phyloP scores from a whole-genome alignment of 2,113 vertebrate species.

The Malaclemys terrapin region DNA sequence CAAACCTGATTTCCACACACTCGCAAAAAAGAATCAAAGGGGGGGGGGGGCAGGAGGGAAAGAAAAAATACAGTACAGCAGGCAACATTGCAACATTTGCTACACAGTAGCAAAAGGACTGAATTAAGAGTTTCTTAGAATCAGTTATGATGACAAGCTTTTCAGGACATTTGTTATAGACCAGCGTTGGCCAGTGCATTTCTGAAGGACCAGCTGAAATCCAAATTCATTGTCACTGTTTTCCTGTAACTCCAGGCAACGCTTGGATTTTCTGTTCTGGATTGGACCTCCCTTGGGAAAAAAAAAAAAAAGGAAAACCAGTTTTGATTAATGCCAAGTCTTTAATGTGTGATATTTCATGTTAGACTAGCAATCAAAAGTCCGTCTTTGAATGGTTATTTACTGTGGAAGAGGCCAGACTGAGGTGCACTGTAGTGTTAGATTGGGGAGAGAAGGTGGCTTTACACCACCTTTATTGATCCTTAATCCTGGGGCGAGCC shows the following conservation, averaged over 20 bases:
- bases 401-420: background rate
- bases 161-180: conserved; percentile 93
- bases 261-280: conserved; percentile 97
- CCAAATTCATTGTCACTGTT: conserved; percentile 93
- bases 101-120: conserved; percentile 95
- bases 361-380: background rate
- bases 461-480: background rate
- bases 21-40: conserved; percentile 65
- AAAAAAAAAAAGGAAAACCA: background rate
- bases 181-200: conserved; percentile 96
- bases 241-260: conserved; percentile 94
- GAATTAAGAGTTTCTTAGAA: conserved; percentile 9
- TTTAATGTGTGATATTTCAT: background rate
- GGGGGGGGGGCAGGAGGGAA: background rate
- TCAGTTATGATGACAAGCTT: conserved; percentile 83
- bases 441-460: background rate
- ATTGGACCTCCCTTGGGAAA: conserved; percentile 91
- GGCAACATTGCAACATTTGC: conserved; percentile 82
- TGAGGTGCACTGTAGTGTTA: background rate
- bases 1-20: conserved; percentile 82
- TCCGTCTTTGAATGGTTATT: background rate
- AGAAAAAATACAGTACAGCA: conserved; percentile 82
- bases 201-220: conserved; percentile 93
- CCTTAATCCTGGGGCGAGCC: background rate
- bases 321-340: background rate